Evolutionary conservation across 2,888 invertebrate species (phyloP), one percentile per base, ranked within the genome.

Genomic region (Eueremaeus valkanovi): DNA sequence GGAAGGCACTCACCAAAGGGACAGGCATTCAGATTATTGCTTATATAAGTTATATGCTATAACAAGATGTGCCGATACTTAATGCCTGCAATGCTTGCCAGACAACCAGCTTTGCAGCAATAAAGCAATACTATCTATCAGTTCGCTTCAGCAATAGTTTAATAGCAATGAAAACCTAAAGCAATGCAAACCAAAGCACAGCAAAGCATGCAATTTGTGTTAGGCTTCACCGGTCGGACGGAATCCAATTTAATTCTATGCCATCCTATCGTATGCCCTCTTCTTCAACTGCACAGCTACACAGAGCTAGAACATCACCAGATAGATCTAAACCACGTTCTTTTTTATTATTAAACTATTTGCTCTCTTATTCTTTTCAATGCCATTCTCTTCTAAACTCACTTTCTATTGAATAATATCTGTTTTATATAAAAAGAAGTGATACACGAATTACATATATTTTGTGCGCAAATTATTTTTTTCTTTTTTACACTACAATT

Each of bases 131-230:
- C n/a, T n/a, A n/a, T n/a, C 3, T 18, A 45, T 45, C 18, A 45
- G 40, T 40, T 40, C 40, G 40, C 18, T 45, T 3, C 16, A 45
- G 42, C 27, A 3, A 55, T 21, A 55, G 55, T 55, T 55, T 55
- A n/a, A 55, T 55, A 55, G 55, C 21, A 21, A 55, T 55, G 21
- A 55, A 55, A 55, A 55, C n/a, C n/a, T n/a, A 51, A 5, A 36
- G 36, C 11, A 36, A 36, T 36, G 11, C 5, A 36, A 36, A 36
- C 6, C 36, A 36, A 36, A 36, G 36, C 36, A 36, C 3, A 51
- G 61, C 5, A 61, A 61, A 61, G 31, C 61, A 61, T 61, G 31
- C 61, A 61, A 61, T 61, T 61, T 61, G 61, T 61, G 61, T 61
- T 61, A 61, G 6, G 61, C 61, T 29, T 11, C 61, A 61, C 9